Percentiles rank a stretch among this genome's conserved stretches.
Conservation (phyloP, 2,888 invertebrate genomes). For the Imbricaverruca yamaguchii region DNA sequence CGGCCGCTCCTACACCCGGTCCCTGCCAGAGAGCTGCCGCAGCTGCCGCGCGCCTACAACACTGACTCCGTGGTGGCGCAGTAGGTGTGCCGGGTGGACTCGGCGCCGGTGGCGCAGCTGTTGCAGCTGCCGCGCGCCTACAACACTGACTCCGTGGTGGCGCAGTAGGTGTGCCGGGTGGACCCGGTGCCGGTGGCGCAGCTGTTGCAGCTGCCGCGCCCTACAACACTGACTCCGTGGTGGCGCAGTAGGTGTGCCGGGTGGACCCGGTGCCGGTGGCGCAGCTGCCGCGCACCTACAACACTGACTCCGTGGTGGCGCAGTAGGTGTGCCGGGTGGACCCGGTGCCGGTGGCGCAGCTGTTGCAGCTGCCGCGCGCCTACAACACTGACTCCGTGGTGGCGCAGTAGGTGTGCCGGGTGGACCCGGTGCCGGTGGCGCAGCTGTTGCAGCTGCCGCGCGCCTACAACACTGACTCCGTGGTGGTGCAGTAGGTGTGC, state of each 20-base stretch:
- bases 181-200: constrained; percentile 22
- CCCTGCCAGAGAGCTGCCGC: too few species aligned
- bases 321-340: constrained; percentile 5
- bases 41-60: not conserved
- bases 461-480: not conserved
- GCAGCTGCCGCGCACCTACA: constrained; percentile 21
- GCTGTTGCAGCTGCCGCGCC: constrained; percentile 1
- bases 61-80: constrained; percentile 2
- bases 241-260: not conserved
- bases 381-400: too few species aligned
- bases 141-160: not conserved
- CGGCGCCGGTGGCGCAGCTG: constrained; percentile 22
- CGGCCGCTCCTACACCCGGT: too few species aligned
- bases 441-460: too few species aligned
- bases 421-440: too few species aligned
- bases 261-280: constrained; percentile 22
- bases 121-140: not conserved
- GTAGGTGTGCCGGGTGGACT: constrained; percentile 7
- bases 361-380: not conserved
- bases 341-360: constrained; percentile 22
- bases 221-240: not conserved
- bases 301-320: not conserved
- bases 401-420: too few species aligned
- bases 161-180: not conserved
- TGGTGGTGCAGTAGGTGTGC: not conserved